phyloP scores from a whole-genome alignment of 2,797 vertebrate species.

The Choloepus didactylus region DNA sequence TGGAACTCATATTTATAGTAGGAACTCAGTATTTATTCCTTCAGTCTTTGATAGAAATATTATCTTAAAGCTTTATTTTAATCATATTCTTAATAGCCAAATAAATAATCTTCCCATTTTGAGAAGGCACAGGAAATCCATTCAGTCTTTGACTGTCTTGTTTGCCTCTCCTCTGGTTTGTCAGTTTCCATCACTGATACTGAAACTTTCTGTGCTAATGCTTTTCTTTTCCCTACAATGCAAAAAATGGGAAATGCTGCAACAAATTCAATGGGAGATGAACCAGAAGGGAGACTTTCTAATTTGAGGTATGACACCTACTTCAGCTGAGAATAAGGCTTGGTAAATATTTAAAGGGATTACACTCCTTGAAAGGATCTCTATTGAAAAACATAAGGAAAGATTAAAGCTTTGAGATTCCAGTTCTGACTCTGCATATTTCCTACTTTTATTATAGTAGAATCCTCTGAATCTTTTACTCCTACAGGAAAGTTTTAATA shows the following conservation, averaged over 20 bases:
- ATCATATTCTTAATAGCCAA: neutral
- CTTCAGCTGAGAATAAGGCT: conserved; percentile 77
- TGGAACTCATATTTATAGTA: neutral
- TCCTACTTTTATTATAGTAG: neutral
- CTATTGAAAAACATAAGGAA: conserved; percentile 81
- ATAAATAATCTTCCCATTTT: neutral
- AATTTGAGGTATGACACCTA: conserved; percentile 79
- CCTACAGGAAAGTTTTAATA: conserved; percentile 1
- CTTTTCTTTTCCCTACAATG: conserved; percentile 60
- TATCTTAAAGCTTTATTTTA: conserved; percentile 7
- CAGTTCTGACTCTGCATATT: conserved; percentile 40
- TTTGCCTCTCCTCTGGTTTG: conserved; percentile 29
- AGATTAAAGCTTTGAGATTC: conserved; percentile 72
- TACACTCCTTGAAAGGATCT: conserved; percentile 68
- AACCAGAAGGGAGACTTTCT: conserved; percentile 79
- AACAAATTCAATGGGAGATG: conserved; percentile 64
- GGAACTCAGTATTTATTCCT: neutral
- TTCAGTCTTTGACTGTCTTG: neutral
- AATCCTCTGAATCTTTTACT: conserved; percentile 38
- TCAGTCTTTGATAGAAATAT: neutral
- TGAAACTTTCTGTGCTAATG: conserved; percentile 67
- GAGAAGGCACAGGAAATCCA: neutral
- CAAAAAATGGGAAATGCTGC: conserved; percentile 74
- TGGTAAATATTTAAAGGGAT: conserved; percentile 84
- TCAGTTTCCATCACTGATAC: neutral